Evolutionary conservation across 2,797 vertebrate genomes (phyloP), one percentile per base, ranked within the genome.

Genomic region (Thunnus albacares): DNA sequence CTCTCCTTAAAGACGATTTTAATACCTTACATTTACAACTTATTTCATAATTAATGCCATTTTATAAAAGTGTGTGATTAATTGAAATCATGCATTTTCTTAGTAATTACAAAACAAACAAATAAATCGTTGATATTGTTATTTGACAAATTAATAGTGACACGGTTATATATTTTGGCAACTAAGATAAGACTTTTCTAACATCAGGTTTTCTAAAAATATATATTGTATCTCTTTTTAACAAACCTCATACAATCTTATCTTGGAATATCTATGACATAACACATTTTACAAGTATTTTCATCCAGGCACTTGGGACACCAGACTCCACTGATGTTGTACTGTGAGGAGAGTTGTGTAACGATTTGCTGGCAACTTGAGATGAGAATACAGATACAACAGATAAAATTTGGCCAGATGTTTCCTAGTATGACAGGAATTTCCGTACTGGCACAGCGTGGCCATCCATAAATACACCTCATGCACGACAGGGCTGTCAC

Each of bases 371-470:
- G 76, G 78, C 81, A 88, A 86, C 70, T 93, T 79, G 58, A 89
- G 86, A 91, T 88, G 83, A 81, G 56, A 83, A 80, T 85, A 66
- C 75, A 90, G 88, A 89, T 85, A 86, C 60, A 83, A 28, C 63
- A 78, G 90, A 89, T 88, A 72, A 80, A 86, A 87, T 71, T 77
- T 72, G 67, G 58, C 80, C 89, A 92, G 86, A 89, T 91, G 90
- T 90, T 91, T 86, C 73, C 78, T 66, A 75, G 64, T 77, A 89
- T 88, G 89, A 88, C 67, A 86, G 72, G 74, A 92, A 94, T 93
- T 89, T 93, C 87, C 84, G 45, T 11, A 33, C 79, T 83, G 82
- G 90, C 87, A 88, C 86, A 82, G 52, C 38, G 57, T 55, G 59
- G 68, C 75, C 77, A 83, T 77, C 89, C 89, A 90, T 87, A 90